Percentiles rank a stretch among this genome's conserved stretches.
Conservation (phyloP, 2,888 invertebrate species). For the Oscheius sp. region DNA sequence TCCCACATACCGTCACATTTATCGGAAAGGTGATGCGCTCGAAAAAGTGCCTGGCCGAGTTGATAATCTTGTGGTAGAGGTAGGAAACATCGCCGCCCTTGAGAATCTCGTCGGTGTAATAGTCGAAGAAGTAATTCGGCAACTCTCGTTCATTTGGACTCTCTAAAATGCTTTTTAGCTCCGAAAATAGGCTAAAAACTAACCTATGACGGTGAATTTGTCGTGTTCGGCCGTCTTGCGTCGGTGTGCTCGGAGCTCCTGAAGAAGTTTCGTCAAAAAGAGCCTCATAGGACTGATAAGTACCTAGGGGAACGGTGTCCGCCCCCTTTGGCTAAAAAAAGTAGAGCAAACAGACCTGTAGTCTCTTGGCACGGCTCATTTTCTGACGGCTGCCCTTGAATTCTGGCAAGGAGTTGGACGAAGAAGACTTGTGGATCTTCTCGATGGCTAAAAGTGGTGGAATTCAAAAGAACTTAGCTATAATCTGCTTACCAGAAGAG, state of each 20-base stretch:
- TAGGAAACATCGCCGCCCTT: background rate
- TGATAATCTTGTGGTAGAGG: slow-evolving; percentile 20
- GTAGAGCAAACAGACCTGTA: slow-evolving; percentile 17
- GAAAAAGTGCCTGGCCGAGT: slow-evolving; percentile 15
- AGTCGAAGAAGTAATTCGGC: slow-evolving; percentile 11
- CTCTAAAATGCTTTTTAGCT: background rate
- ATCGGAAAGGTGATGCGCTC: slow-evolving; percentile 1
- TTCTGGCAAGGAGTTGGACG: background rate
- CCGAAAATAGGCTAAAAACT: slow-evolving; percentile 11
- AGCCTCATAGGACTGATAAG: background rate
- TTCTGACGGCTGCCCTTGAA: slow-evolving; percentile 28
- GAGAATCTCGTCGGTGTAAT: slow-evolving; percentile 12
- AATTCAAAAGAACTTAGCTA: background rate
- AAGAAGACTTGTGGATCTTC: background rate
- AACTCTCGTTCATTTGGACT: slow-evolving; percentile 19
- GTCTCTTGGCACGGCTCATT: slow-evolving; percentile 16
- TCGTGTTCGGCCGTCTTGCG: slow-evolving; percentile 1
- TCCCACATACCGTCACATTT: slow-evolving; percentile 11
- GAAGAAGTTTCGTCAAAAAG: slow-evolving; percentile 13
- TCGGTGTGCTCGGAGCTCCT: slow-evolving; percentile 31
- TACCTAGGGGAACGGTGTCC: background rate
- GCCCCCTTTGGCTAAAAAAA: background rate
- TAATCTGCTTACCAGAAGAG: slow-evolving; percentile 9
- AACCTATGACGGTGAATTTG: slow-evolving; percentile 15
- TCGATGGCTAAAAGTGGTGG: background rate